Evolutionary conservation across 2,888 invertebrate genomes (phyloP), one percentile per base, ranked within the genome.

Genomic region (Altica lythri): DNA sequence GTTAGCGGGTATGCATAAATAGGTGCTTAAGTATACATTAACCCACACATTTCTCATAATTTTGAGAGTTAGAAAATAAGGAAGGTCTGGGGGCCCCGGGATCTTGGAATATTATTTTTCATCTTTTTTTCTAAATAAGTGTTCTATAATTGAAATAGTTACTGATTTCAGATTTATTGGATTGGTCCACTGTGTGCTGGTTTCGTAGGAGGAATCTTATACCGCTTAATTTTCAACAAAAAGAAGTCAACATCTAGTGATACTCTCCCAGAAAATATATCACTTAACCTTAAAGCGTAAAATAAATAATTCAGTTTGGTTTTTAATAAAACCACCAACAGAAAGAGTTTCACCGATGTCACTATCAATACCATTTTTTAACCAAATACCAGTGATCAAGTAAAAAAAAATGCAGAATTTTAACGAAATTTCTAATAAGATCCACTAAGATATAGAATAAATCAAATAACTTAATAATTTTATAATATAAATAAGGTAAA

Each of bases 101-200:
- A 22, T 22, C 8, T 4, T 22, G 8, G 8, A 22, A 22, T 22
- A 8, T 22, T 22, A 5, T 8, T 22, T 22, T 22, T 4, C 8
- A 8, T 5, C 22, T 5, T 8, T 22, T 4, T 22, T 22, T 22
- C 8, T 8, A 22, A 8, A 19, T 42, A n/a, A 2, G n/a, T n/a
- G 19, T 19, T 18, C 22, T 19, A 10, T 38, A 18, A 18, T n/a
- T 9, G 2, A 16, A 16, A 18, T 8, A 34, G 9, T 34, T 18
- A 9, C 16, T 16, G 29, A 6, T 57, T 61, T 32, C 57, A 70
- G 70, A 46, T 70, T 6, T 76, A 73, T 55, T 76, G 76, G 76
- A 54, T 73, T 18, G 76, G 72, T 6, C 76, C 76, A 9, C 54
- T 75, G 18, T 44, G 65, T 8, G 72, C 70, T 22, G 72, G 68